Conservation (phyloP, 2,888 invertebrate species). For the Epinotia nisella region DNA sequence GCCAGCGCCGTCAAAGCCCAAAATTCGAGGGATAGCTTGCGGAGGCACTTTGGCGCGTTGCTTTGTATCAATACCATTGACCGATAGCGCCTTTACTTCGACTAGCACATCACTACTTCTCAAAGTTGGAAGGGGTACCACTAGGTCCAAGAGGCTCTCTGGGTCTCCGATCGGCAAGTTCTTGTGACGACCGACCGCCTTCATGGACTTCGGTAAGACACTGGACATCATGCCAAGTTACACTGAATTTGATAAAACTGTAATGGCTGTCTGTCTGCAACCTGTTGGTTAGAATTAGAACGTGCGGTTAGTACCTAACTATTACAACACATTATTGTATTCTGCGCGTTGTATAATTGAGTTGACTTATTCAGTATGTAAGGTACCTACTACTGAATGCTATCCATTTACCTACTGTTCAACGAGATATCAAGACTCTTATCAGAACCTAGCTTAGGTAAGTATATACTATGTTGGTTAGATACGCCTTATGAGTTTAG, state of each 20-base stretch:
- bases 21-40: conserved; percentile 59
- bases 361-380: no score
- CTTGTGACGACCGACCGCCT: conserved; percentile 74
- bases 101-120: conserved; percentile 67
- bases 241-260: no score
- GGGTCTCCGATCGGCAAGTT: conserved; percentile 71
- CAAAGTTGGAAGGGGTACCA: conserved; percentile 64
- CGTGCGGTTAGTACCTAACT: conserved; percentile 1
- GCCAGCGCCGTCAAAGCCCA: conserved; percentile 77
- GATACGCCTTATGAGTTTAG: no score
- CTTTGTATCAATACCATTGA: conserved; percentile 77
- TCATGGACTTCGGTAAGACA: conserved; percentile 72
- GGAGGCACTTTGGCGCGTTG: conserved; percentile 67
- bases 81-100: conserved; percentile 72
- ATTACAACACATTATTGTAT: no score
- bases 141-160: conserved; percentile 68
- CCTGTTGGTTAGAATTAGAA: conserved; percentile 15
- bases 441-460: neutral
- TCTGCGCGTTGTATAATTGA: no score
- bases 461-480: no score
- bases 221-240: conserved; percentile 46
- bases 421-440: neutral
- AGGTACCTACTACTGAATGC: neutral
- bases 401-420: neutral
- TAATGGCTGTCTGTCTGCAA: neutral